Percentiles rank a stretch among this genome's conserved stretches.
phyloP scores from a whole-genome alignment of 2,797 vertebrate species.

The Lophotriccus pileatus region DNA sequence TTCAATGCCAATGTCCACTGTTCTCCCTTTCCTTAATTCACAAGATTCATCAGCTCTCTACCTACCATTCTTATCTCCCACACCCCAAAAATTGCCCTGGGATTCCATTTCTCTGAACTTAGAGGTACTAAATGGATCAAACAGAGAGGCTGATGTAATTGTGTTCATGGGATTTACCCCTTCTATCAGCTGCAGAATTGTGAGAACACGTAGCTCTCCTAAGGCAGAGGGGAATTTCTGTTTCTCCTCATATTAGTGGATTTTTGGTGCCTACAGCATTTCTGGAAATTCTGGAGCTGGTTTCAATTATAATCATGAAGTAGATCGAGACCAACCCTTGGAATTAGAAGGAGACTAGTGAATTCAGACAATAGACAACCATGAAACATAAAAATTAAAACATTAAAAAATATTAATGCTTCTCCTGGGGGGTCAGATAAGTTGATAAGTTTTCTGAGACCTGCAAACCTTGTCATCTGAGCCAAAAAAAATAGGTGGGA shows the following conservation, averaged over 20 bases:
- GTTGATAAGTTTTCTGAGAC: background rate
- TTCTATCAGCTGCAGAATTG: background rate
- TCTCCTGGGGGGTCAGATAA: background rate
- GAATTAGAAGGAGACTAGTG: background rate
- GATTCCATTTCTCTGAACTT: background rate
- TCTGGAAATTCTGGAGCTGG: background rate
- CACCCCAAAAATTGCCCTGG: background rate
- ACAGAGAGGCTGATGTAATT: background rate
- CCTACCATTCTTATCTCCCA: background rate
- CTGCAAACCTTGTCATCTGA: background rate
- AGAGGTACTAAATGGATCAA: background rate
- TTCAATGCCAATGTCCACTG: background rate
- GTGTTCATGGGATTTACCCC: background rate
- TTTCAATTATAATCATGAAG: background rate
- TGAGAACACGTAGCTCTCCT: background rate
- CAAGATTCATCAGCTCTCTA: background rate
- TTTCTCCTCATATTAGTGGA: background rate
- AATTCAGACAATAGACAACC: background rate
- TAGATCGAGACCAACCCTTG: background rate
- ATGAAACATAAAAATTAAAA: background rate
- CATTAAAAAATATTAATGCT: background rate
- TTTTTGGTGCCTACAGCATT: background rate
- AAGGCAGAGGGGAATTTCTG: background rate
- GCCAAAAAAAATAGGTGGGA: background rate
- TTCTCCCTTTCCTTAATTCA: background rate